Evolutionary conservation across 2,888 invertebrate species (phyloP), one percentile per base, ranked within the genome.

Genomic region (Cynaeus angustus): DNA sequence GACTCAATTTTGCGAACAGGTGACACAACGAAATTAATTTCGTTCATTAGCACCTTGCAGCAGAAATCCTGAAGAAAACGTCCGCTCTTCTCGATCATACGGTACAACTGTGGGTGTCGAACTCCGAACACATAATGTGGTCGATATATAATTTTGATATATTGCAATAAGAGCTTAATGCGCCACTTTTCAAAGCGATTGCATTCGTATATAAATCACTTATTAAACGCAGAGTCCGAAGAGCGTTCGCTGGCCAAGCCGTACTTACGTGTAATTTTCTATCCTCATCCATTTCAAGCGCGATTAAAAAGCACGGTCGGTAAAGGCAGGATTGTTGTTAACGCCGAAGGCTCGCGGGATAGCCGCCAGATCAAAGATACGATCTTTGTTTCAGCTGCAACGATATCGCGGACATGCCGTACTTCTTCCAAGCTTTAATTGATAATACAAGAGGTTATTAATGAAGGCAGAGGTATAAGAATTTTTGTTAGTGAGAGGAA

Each of bases 191-290:
- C 75, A 74, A 71, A 70, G 72, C 72, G 68, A 66, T 70, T 72
- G 71, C 71, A 71, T 68, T 74, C 66, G 72, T 74, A 73, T 71
- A 74, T 77, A 75, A 77, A 77, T 74, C 75, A 77, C 68, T 75
- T 73, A 73, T 72, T 74, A 74, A 74, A 71, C 72, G 74, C 65
- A 68, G 69, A 45, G 41, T 41, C 46, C 62, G 61, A 46, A 30
- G 41, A 58, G 45, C 56, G 26, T 12, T 33, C 37, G 41, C 37
- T 14, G 66, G 43, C 33, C 45, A 59, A 46, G 30, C 38, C 62
- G 46, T 62, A 62, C 69, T 72, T 73, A 72, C 62, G 66, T 73
- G 70, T 74, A 77, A 77, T 77, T 77, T 77, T 75, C 73, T 68
- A 72, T 73, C 73, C 64, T 72, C 72, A 72, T 75, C 67, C 71